Evolutionary conservation across 2,113 vertebrate species (phyloP), one percentile per base, ranked within the genome.

Genomic region (Corythornis madagascariensis): DNA sequence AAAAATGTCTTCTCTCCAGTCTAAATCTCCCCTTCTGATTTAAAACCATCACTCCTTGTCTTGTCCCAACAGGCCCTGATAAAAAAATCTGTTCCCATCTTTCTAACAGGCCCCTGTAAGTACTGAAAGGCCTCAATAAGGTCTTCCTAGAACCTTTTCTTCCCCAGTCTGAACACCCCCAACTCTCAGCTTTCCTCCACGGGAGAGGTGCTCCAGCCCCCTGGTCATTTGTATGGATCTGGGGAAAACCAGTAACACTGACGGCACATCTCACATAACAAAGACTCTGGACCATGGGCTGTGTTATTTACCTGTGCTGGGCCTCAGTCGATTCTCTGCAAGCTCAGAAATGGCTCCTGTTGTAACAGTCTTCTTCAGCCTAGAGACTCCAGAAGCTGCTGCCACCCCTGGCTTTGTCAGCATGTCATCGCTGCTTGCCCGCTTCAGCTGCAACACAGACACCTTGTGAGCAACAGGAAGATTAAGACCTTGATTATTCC

Each of bases 371-470:
- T 99, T 99, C 96, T 97, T 99, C 97, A 99, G 96, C 7, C 99
- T 96, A 21, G 97, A 98, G 4, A 94, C 96, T 10, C 97, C 95
- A 1, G 97, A 82, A 16, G 95, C 89, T 8, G 97, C 31, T 9
- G 97, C 84, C 15, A 96, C 78, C 8, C 98, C 97, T 1, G 99
- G 98, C 79, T 99, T 99, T 29, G 97, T 98, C 95, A 99, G 97
- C 90, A 96, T 98, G 94, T 99, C 99, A 47, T 99, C 99, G 2
- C 99, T 99, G 97, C 98, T 99, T 25, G 99, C 98, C 93, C 99
- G 97, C 97, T 99, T 99, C 91, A 99, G 97, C 99, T 99, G 85
- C 13, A 38, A 80, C 13, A 78, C 20, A 81, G 35, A 92, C 11
- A 57, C 8, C 5, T 10, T 6, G 28, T 29, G 55, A 93, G 57